These are phyloP conservation scores for Entomobrya proxima DNA, from an alignment of 2,888 invertebrate genomes.

Conservation along the genomic window DNA sequence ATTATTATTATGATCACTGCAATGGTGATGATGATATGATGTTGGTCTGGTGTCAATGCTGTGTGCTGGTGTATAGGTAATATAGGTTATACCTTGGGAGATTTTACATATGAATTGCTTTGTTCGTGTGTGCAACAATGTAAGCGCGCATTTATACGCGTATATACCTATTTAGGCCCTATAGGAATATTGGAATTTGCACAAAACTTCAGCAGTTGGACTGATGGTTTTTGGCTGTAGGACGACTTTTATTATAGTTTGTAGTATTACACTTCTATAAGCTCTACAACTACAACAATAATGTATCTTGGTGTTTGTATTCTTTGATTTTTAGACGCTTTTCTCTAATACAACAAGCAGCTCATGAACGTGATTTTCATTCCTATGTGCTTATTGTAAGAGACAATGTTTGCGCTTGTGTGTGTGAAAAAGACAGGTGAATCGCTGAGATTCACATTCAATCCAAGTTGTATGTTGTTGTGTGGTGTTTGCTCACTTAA, in stretches of 20 bases:
- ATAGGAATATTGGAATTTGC: neutral
- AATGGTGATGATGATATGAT: neutral
- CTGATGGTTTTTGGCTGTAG: no score
- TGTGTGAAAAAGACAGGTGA: conserved; percentile 34
- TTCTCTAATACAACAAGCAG: conserved; percentile 26
- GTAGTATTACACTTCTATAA: no score
- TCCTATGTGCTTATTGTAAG: conserved; percentile 39
- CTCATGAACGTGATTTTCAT: conserved; percentile 31
- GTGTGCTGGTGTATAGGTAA: neutral
- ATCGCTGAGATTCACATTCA: neutral
- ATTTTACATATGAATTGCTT: neutral
- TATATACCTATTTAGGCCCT: neutral
- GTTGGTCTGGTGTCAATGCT: neutral
- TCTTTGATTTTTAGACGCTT: neutral
- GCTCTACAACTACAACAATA: no score
- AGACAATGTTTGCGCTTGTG: neutral
- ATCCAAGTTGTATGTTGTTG: neutral
- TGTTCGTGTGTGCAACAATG: neutral
- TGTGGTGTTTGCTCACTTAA: neutral
- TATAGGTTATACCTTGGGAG: neutral
- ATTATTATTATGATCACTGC: conserved; percentile 12
- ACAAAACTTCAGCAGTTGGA: neutral
- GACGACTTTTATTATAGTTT: no score
- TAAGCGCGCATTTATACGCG: neutral
- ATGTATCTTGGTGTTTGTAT: neutral